Evolutionary conservation across 2,797 vertebrate species (phyloP), one percentile per base, ranked within the genome.

Genomic region (Xiphorhynchus erythropygius): DNA sequence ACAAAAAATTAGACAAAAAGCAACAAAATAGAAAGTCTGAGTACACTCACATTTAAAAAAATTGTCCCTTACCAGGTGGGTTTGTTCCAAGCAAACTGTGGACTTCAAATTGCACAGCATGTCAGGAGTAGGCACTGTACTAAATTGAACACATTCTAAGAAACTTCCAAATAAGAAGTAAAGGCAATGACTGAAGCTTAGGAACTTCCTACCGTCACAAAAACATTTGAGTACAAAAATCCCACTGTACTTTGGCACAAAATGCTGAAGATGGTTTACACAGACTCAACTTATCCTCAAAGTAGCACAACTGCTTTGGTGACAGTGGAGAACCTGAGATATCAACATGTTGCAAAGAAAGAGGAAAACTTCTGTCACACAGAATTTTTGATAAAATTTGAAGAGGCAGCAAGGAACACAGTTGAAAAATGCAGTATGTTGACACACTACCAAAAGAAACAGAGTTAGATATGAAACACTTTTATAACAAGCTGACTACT

Each of bases 401-500:
- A 96, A 96, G 83, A 96, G 62, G 71, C 86, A 75, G 82, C 60
- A 93, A 94, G 78, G 82, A 96, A 89, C 94, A 91, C 44, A 69
- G 79, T 27, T 94, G 84, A 97, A 96, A 94, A 97, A 95, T 83
- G 84, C 90, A 78, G 87, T 68, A 59, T 57, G 93, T 96, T 0
- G 46, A 94, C 93, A 93, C 23, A 39, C 76, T 85, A 96, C 96
- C 96, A 96, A 92, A 97, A 96, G 94, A 95, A 96, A 93, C 62
- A 82, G 93, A 96, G 96, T 67, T 95, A 93, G 96, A 90, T 96
- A 94, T 83, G 96, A 96, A 95, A 96, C 91, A 90, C 92, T 94
- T 97, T 97, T 84, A 96, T 97, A 97, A 97, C 96, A 97, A 96
- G 97, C 94, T 97, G 96, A 96, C 93, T 97, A 32, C 93, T 97